Evolutionary conservation across 2,113 vertebrate species (phyloP).

Genomic region (Centropristis striata): DNA sequence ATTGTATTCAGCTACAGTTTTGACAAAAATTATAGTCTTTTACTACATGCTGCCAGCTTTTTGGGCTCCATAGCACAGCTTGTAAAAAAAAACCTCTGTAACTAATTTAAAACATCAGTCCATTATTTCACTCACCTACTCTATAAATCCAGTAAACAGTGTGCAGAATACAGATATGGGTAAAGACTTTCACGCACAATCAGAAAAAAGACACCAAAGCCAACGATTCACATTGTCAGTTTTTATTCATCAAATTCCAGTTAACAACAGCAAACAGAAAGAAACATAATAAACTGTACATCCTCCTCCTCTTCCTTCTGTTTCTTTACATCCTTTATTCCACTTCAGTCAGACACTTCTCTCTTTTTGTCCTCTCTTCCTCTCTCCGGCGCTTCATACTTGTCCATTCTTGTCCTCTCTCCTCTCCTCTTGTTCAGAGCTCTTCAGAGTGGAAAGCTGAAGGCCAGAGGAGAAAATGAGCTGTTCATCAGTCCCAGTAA

Average conservation of each 20-base stretch:
- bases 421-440: conserved; percentile 41
- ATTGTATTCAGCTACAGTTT: no score
- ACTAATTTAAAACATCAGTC: not conserved
- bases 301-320: not conserved
- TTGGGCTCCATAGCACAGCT: no score
- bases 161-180: not conserved
- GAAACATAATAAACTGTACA: conserved; percentile 12
- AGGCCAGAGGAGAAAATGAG: conserved; percentile 2
- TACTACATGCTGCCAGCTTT: no score
- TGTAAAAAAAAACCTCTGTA: no score
- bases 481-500: conserved; percentile 1
- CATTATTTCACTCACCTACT: not conserved
- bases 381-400: not conserved
- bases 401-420: not conserved
- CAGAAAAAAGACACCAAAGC: not conserved
- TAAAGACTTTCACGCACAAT: not conserved
- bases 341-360: not conserved
- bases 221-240: not conserved
- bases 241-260: conserved; percentile 53
- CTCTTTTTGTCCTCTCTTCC: conserved; percentile 8
- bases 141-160: not conserved
- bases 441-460: conserved; percentile 78
- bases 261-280: conserved; percentile 6
- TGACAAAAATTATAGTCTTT: no score
- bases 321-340: not conserved